Evolutionary conservation across 2,113 vertebrate genomes (phyloP), one percentile per base, ranked within the genome.

Genomic region (Phycodurus eques): DNA sequence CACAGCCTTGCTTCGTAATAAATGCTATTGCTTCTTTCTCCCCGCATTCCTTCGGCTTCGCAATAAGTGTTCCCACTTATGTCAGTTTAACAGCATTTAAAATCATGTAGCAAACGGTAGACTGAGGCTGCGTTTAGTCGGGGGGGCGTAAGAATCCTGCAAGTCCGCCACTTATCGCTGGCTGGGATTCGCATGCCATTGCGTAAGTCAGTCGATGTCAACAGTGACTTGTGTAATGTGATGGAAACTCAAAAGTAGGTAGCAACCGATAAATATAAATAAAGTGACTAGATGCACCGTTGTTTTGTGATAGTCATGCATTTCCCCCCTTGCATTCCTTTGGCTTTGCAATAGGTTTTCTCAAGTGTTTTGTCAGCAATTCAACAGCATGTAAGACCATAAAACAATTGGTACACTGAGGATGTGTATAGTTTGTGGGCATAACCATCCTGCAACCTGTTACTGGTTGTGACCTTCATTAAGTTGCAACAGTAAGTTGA

Each of bases 1-100:
- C 54, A 42, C 27, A 43, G 42, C 49, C 31, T 65, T 57, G 11
- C 14, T 15, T 22, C 68, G 12, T 73, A 79, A 74, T 59, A 67
- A 43, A 56, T 35, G 33, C 20, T 63, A 39, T 13, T 22, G 1
- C 8, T 5, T 20, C 31, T 57, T 22, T 60, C 56, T 5, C 43
- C 7, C 0, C 42, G 71, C 3, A 14, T 8, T 20, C 49, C 3
- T 57, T 27, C 62, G 19, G 15, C 72, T n/a, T 49, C 60, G 14
- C 31, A 59, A 10, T 66, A 35, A n/a, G 44, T 53, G 20, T 72
- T 67, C 72, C 17, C n/a, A 19, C 20, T 66, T 64, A 19, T 73
- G 47, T 49, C 20, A 57, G 69, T 35, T 19, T 42, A 66, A 27
- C 5, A 59, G 47, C 1, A 0, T 76, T 65, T 47, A 2, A 39